Evolutionary conservation across 1,140 invertebrate species (phyloP), one percentile per base, ranked within the genome.

Genomic region (Drosophila lacteicornis): DNA sequence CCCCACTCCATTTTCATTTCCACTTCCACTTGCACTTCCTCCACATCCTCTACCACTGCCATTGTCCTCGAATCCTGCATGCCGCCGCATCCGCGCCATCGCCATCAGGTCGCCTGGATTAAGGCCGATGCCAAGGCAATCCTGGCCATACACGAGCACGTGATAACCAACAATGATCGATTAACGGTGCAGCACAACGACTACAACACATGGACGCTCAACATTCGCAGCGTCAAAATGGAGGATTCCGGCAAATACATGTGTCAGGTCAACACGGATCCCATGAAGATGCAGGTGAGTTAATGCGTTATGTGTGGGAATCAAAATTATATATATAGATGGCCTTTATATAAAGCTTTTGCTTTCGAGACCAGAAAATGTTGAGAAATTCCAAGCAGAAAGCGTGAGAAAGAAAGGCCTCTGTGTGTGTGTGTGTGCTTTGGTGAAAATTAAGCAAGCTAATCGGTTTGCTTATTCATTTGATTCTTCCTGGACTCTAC

Each of bases 201-300:
- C 93, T 96, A 95, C 94, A 96, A 97, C 86, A 97, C 97, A 76
- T 98, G 97, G 97, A 97, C 96, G 46, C 94, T 98, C 57, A 96
- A 96, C 92, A 97, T 98, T 82, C 94, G 95, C 74, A 95, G 95
- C 75, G 97, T 97, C 45, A 95, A 96, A 84, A 94, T 96, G 80
- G 96, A 96, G 84, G 98, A 99, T 93, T 94, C 96, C 46, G 97
- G 97, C 70, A 95, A 96, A 84, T 97, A 97, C 91, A 98, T 98
- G 96, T 98, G 97, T 94, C 98, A 98, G 94, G 96, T 98, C 84
- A 98, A 98, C 93, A 97, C 98, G 68, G 96, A 98, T 93, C 97
- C 97, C 15, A 98, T 98, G 97, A 97, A 97, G 93, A 97, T 96
- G 94, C 97, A 97, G 95, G 97, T 97, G 92, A 95, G 91, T 81